Evolutionary conservation across 2,797 vertebrate genomes (phyloP).

Genomic region (Dendrocincla tyrannina): DNA sequence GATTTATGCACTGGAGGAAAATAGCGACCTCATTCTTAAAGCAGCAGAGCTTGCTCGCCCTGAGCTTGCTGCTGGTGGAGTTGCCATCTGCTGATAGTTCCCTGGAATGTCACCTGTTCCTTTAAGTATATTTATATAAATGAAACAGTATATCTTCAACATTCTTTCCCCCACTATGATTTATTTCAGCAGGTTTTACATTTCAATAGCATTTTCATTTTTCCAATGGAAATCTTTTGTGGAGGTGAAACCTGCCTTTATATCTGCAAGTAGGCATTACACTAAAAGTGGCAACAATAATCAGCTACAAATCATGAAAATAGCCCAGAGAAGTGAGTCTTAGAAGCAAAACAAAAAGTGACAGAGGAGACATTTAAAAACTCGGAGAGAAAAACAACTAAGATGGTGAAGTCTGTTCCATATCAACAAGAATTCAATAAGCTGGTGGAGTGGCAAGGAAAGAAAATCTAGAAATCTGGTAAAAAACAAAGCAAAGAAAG

Average conservation of each 20-base stretch:
- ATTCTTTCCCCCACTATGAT: neutral
- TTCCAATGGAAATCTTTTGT: slow-evolving; percentile 51
- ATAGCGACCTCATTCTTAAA: slow-evolving; percentile 70
- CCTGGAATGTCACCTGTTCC: slow-evolving; percentile 62
- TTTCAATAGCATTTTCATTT: slow-evolving; percentile 66
- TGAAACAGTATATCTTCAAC: slow-evolving; percentile 57
- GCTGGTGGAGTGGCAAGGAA: neutral
- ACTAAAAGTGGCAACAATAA: slow-evolving; percentile 13
- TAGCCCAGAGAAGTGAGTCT: slow-evolving; percentile 5
- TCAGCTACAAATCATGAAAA: slow-evolving; percentile 24
- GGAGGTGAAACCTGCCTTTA: slow-evolving; percentile 53
- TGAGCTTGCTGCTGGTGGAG: slow-evolving; percentile 62
- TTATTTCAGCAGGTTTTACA: slow-evolving; percentile 58
- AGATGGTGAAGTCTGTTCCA: neutral
- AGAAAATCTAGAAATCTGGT: neutral
- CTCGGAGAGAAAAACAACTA: neutral
- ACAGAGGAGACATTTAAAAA: slow-evolving; percentile 16
- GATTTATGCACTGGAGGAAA: slow-evolving; percentile 50
- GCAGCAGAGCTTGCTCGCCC: slow-evolving; percentile 48
- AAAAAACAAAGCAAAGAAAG: neutral
- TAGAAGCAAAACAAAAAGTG: slow-evolving; percentile 48
- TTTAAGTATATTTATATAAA: slow-evolving; percentile 47
- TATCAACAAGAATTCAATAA: neutral
- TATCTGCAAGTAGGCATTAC: slow-evolving; percentile 49
- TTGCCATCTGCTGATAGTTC: slow-evolving; percentile 70